phyloP scores from a whole-genome alignment of 2,888 invertebrate species.

The Melanophora roralis region DNA sequence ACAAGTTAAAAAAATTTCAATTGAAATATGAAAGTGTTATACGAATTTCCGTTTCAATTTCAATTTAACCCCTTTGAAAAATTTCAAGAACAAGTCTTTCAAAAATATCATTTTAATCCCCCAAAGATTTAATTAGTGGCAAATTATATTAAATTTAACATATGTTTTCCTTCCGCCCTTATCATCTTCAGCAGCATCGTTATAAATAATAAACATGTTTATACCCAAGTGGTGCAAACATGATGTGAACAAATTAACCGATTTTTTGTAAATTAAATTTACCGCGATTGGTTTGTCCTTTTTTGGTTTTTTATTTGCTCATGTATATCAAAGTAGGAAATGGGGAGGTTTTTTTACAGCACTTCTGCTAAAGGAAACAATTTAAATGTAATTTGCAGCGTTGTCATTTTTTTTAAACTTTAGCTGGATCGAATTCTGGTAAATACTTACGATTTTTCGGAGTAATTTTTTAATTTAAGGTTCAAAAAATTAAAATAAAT shows the following conservation, averaged over 20 bases:
- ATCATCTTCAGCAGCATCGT: constrained; percentile 22
- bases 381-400: too few relatives aligned
- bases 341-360: constrained; percentile 35
- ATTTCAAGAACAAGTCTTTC: constrained; percentile 16
- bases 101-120: constrained; percentile 43
- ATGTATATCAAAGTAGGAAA: neutral
- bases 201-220: neutral
- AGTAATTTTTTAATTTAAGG: too few relatives aligned
- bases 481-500: too few relatives aligned
- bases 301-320: neutral
- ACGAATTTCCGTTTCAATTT: constrained; percentile 38
- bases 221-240: constrained; percentile 41
- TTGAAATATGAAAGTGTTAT: neutral
- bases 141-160: constrained; percentile 44
- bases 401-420: too few relatives aligned
- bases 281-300: constrained; percentile 51
- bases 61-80: neutral
- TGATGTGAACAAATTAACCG: constrained; percentile 52
- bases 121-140: constrained; percentile 56
- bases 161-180: constrained; percentile 46
- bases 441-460: too few relatives aligned
- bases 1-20: neutral
- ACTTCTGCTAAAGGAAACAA: too few relatives aligned
- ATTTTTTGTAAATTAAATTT: constrained; percentile 60
- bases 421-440: too few relatives aligned